These are phyloP conservation scores for Dolichotis patagonum DNA, from an alignment of 2,113 vertebrate genomes.

Conservation along the genomic window DNA sequence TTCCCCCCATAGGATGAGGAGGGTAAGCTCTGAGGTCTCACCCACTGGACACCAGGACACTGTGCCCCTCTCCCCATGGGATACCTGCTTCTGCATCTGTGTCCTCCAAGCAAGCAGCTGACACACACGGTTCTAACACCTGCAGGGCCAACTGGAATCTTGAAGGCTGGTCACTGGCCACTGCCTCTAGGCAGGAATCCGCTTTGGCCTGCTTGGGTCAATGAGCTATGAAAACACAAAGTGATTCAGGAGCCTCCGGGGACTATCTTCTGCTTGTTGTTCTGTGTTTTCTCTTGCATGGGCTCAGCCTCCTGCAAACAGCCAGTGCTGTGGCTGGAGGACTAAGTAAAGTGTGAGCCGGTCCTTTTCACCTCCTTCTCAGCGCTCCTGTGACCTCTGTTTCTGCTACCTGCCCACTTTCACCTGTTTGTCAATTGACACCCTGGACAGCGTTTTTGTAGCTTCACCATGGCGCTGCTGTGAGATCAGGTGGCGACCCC, in stretches of 20 bases:
- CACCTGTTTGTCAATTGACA: accelerated
- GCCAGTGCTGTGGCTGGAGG: accelerated
- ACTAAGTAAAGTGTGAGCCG: background rate
- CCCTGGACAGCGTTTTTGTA: background rate
- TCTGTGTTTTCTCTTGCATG: background rate
- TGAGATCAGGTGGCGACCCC: background rate
- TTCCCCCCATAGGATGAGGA: background rate
- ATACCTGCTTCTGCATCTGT: background rate
- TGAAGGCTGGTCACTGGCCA: background rate
- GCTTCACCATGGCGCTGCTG: background rate
- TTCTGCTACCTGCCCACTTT: background rate
- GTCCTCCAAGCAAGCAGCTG: too few relatives aligned
- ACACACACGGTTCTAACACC: accelerated
- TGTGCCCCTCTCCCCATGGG: too few relatives aligned
- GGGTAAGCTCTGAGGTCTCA: background rate
- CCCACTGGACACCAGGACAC: too few relatives aligned
- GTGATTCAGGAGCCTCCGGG: background rate
- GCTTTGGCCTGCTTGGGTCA: background rate
- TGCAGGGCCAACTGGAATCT: background rate
- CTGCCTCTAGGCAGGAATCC: background rate
- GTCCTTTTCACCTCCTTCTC: background rate
- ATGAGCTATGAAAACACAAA: background rate
- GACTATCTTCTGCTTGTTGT: background rate
- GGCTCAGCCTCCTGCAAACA: background rate
- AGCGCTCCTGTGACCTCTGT: background rate